Evolutionary conservation across 1,140 invertebrate species (phyloP).

Genomic region (Steinernema khuongi): DNA sequence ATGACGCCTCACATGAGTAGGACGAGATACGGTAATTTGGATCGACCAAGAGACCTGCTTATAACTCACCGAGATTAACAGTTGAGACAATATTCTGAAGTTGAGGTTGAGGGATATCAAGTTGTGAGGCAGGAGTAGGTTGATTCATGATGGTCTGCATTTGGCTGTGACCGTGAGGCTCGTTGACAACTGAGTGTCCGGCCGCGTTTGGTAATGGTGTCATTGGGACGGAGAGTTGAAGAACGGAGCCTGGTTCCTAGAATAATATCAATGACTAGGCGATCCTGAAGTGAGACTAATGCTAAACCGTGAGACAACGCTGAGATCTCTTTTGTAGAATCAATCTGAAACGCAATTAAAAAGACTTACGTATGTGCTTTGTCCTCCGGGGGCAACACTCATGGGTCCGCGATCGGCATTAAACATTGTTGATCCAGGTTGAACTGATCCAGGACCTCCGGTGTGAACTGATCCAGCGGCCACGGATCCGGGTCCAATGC

Average conservation of each 20-base stretch:
- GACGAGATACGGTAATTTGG: too few species aligned
- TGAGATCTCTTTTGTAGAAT: too few species aligned
- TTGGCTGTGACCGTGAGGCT: not conserved
- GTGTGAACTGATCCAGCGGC: not conserved
- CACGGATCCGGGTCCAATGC: not conserved
- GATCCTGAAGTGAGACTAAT: too few species aligned
- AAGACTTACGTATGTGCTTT: not conserved
- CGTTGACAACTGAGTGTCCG: not conserved
- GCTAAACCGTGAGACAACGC: too few species aligned
- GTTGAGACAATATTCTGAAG: constrained; percentile 38
- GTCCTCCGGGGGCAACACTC: not conserved
- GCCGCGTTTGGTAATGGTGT: not conserved
- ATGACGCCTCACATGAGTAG: too few species aligned
- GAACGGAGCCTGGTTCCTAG: not conserved
- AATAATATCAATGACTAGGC: too few species aligned
- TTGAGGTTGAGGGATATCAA: constrained; percentile 17
- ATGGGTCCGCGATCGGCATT: not conserved
- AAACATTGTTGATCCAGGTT: not conserved
- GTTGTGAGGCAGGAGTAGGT: constrained; percentile 18
- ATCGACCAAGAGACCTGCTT: not conserved
- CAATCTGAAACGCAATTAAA: not conserved
- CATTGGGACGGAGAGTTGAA: constrained; percentile 10
- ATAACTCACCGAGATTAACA: constrained; percentile 28
- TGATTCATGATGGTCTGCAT: not conserved
- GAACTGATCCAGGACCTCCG: not conserved